These are phyloP conservation scores for Apis florea DNA, from an alignment of 1,140 invertebrate species.

Conservation along the genomic window DNA sequence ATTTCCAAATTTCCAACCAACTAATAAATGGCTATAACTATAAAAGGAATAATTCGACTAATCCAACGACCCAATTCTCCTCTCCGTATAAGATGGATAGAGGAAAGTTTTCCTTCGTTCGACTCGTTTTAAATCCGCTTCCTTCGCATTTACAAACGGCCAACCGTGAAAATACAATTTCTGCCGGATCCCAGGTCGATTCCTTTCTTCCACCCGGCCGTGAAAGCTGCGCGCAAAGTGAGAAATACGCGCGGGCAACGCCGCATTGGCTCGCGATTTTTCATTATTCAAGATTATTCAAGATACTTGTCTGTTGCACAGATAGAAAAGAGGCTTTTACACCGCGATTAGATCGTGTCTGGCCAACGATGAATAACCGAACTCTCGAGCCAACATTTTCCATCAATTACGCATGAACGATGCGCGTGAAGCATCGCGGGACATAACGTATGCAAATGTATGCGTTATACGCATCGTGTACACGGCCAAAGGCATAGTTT, in stretches of 20 bases:
- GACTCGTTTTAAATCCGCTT: not conserved
- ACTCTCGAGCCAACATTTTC: not conserved
- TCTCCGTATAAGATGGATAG: too few species aligned
- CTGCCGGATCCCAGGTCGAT: not conserved
- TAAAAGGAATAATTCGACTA: not conserved
- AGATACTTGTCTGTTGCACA: not conserved
- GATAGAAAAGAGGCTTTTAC: not conserved
- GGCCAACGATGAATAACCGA: slow-evolving; percentile 15
- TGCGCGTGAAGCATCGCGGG: not conserved
- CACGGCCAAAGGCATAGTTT: not conserved
- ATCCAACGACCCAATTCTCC: not conserved
- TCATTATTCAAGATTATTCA: slow-evolving; percentile 13
- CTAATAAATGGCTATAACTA: too few species aligned
- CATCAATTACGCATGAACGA: slow-evolving; percentile 1
- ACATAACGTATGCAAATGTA: slow-evolving; percentile 44
- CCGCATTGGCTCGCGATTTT: not conserved
- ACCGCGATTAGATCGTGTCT: not conserved
- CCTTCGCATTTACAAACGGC: not conserved
- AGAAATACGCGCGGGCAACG: not conserved
- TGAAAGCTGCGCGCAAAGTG: not conserved
- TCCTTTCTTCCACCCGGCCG: too few species aligned
- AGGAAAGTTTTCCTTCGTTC: not conserved
- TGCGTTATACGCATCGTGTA: slow-evolving; percentile 1
- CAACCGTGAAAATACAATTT: slow-evolving; percentile 7
- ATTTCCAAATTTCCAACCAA: too few species aligned